A percentile compares a stretch with the other conserved stretches of the same genome.
phyloP scores from a whole-genome alignment of 2,797 vertebrate genomes.

The Hephaestus fuliginosus region DNA sequence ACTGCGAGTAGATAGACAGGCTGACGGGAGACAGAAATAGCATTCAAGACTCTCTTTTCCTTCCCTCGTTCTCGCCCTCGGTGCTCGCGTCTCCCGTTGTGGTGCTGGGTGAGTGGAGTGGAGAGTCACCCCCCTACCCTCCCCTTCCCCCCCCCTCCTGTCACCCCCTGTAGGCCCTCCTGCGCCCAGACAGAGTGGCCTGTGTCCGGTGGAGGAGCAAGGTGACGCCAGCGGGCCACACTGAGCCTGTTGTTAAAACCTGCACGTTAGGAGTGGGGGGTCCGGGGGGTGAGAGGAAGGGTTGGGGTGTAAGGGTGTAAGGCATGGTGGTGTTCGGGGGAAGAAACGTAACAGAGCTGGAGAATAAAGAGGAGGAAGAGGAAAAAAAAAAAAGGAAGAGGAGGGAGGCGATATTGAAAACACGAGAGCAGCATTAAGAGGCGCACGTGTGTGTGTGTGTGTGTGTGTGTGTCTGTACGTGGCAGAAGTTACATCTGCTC shows the following conservation, averaged over 20 bases:
- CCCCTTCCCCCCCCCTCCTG: neutral
- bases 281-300: conserved; percentile 14
- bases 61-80: conserved; percentile 6
- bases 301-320: neutral
- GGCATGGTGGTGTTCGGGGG: conserved; percentile 4
- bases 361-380: neutral
- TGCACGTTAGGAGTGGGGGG: conserved; percentile 22
- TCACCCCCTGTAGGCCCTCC: conserved; percentile 8
- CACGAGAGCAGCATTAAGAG: conserved; percentile 38
- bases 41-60: conserved; percentile 3
- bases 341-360: conserved; percentile 16
- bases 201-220: conserved; percentile 73
- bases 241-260: conserved; percentile 83
- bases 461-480: conserved; percentile 65
- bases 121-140: conserved; percentile 27
- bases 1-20: neutral
- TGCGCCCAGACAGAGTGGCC: conserved; percentile 55
- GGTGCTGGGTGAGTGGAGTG: conserved; percentile 19
- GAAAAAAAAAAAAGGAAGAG: neutral
- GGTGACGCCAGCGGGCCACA: conserved; percentile 82
- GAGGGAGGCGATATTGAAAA: conserved; percentile 15
- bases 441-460: conserved; percentile 20
- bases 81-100: conserved; percentile 11
- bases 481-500: conserved; percentile 83
- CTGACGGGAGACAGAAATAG: conserved; percentile 9